Evolutionary conservation across 2,113 vertebrate genomes (phyloP).

Genomic region (Corythoichthys intestinalis): DNA sequence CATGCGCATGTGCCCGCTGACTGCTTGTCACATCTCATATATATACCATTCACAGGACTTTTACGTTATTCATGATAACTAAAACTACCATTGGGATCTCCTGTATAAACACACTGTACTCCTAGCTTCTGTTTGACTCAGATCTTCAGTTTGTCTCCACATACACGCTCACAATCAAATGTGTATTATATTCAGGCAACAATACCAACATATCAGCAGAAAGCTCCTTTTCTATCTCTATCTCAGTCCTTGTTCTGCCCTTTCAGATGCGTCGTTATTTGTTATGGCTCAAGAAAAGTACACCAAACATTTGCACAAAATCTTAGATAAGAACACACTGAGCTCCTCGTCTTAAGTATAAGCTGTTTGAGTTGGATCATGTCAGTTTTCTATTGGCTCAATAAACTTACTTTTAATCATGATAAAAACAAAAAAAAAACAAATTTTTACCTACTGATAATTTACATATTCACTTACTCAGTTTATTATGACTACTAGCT

Average conservation of each 20-base stretch:
- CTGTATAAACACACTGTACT: slow-evolving; percentile 1
- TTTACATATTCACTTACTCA: not conserved
- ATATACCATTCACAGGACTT: not conserved
- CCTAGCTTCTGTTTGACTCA: slow-evolving; percentile 7
- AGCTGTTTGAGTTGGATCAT: not conserved
- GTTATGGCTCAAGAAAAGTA: not conserved
- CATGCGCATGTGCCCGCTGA: not conserved
- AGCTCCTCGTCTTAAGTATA: not conserved
- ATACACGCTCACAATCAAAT: not conserved
- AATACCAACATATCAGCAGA: not conserved
- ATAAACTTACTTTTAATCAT: not conserved
- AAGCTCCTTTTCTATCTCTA: not conserved
- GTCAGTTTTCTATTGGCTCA: not conserved
- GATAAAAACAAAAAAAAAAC: not conserved
- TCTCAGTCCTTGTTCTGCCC: not conserved
- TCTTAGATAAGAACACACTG: not conserved
- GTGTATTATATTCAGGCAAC: not conserved
- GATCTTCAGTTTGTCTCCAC: not conserved
- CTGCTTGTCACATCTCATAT: slow-evolving; percentile 3
- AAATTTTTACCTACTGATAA: not conserved
- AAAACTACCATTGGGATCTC: not conserved
- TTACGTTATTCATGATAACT: not conserved
- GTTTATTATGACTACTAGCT: too few relatives aligned
- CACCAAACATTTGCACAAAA: not conserved
- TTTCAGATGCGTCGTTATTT: not conserved